These are phyloP conservation scores for Columba guinea DNA, from an alignment of 2,797 vertebrate genomes.

Conservation along the genomic window DNA sequence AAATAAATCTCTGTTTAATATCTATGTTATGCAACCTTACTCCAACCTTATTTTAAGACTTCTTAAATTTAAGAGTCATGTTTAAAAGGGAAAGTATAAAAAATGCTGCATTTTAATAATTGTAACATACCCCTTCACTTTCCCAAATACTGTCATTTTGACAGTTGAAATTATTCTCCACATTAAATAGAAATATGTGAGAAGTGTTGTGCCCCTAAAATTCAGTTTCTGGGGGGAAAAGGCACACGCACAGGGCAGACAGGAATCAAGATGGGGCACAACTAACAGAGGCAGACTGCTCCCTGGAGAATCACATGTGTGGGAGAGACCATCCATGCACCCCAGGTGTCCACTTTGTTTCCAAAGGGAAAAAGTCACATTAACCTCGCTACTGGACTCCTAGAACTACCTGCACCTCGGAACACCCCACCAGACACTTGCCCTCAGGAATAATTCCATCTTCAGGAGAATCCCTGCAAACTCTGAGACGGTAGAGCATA, in stretches of 20 bases:
- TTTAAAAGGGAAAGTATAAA: neutral
- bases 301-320: accelerated
- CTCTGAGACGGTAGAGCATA: neutral
- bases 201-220: neutral
- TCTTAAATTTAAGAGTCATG: neutral
- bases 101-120: neutral
- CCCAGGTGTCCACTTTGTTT: neutral
- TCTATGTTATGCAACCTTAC: neutral
- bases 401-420: neutral
- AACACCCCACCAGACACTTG: neutral
- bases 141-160: neutral
- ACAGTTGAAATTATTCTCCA: neutral
- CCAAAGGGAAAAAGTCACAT: neutral
- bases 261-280: neutral
- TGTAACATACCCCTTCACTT: neutral
- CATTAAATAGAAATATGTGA: neutral
- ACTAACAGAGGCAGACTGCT: neutral
- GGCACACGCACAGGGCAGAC: accelerated
- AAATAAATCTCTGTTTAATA: neutral
- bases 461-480: neutral
- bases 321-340: neutral
- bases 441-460: neutral
- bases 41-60: neutral
- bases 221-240: neutral
- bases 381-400: neutral